Base-by-base conservation (phyloP, 2,797 vertebrate genomes). In the Gymnocypris eckloni region DNA sequence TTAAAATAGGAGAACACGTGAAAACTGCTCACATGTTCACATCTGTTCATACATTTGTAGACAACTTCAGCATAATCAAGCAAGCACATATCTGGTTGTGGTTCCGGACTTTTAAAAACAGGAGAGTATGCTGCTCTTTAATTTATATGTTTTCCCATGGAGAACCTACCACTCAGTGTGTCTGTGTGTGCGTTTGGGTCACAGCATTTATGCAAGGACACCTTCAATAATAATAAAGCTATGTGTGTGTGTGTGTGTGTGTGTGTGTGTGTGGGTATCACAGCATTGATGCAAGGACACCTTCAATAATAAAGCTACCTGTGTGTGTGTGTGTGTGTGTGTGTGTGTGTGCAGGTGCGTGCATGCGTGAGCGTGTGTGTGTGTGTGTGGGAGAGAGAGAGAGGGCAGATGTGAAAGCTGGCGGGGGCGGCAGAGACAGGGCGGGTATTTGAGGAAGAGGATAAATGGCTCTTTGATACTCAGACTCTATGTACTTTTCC, bases 81-180 rank as follows among this genome's bases (percentile, higher is more conserved):
- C 2, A 37, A 50, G 16, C 91, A 91, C 91, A 94, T 93, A 95
- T 95, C 94, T 95, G 94, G 92, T 93, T 92, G 92, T 91, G 92
- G 91, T 84, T 72, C 91, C 92, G 93, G 93, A 93, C 91, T 92
- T 85, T 89, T 92, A 91, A 91, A 94, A 92, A 94, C 93, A 50
- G 86, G 89, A 89, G 89, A 61, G 90, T 91, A 71, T 78, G 85
- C 88, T 92, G 91, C 93, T 93, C 93, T 95, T 93, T 92, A 94
- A 94, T 94, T 94, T 92, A 90, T 89, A 81, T 1, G 3, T 72
- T 94, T 76, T 95, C 92, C 92, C 93, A 93, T 79, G 59, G 80
- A 92, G 92, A 87, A 93, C 93, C 91, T 91, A 90, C 41, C 89
- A 50, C 25, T 86, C 43, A 61, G 8, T 18, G 28, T 81, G 33